Evolutionary conservation across 2,888 invertebrate species (phyloP).

Genomic region (Gerosis bhagava): DNA sequence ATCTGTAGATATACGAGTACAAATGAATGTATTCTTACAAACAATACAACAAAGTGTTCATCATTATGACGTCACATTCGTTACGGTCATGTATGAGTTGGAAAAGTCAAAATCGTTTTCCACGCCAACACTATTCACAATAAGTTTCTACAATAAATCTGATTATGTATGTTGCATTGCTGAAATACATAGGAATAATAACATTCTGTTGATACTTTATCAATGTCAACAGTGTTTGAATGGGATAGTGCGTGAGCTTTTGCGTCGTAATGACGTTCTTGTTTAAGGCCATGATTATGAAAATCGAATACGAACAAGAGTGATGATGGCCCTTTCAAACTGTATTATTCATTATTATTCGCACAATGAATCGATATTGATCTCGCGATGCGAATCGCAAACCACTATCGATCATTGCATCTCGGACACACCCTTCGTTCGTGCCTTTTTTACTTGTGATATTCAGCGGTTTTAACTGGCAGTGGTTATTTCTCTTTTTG

Average conservation of each 20-base stretch:
- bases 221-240: constrained; percentile 16
- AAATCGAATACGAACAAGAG: constrained; percentile 36
- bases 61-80: too few relatives aligned
- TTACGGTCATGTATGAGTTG: too few relatives aligned
- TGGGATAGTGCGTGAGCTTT: constrained; percentile 12
- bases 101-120: too few relatives aligned
- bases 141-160: too few relatives aligned
- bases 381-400: constrained; percentile 38
- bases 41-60: too few relatives aligned
- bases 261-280: constrained; percentile 24
- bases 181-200: too few relatives aligned
- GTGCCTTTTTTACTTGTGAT: constrained; percentile 12
- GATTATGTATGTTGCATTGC: too few relatives aligned
- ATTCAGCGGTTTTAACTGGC: constrained; percentile 8
- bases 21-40: too few relatives aligned
- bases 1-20: too few relatives aligned
- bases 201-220: constrained; percentile 16
- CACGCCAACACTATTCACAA: too few relatives aligned
- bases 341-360: constrained; percentile 38
- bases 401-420: constrained; percentile 39
- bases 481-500: constrained; percentile 10
- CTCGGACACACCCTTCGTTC: constrained; percentile 16
- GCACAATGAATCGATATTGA: constrained; percentile 38
- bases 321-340: constrained; percentile 36
- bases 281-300: constrained; percentile 26